Evolutionary conservation across 2,888 invertebrate species (phyloP).

Genomic region (Epinotia bilunana): DNA sequence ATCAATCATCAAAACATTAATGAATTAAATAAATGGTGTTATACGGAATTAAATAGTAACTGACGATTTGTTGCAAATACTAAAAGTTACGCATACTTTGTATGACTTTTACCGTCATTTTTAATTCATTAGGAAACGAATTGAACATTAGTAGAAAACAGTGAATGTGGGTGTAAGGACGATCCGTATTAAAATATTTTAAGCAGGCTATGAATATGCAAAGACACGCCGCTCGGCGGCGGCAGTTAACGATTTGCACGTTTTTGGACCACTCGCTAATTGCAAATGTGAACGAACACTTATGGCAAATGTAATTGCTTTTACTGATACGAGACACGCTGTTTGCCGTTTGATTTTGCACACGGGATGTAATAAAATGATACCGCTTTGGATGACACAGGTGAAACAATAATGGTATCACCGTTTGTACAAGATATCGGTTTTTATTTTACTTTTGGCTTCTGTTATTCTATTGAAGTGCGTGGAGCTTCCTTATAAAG

Average conservation of each 20-base stretch:
- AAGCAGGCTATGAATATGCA: conserved; percentile 84
- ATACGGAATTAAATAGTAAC: background rate
- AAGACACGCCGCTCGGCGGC: conserved; percentile 78
- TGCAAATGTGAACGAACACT: conserved; percentile 83
- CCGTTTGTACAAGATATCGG: conserved; percentile 10
- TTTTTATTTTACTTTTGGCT: conserved; percentile 20
- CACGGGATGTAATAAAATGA: conserved; percentile 44
- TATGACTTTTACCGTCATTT: conserved; percentile 49
- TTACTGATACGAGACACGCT: conserved; percentile 73
- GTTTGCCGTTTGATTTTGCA: conserved; percentile 68
- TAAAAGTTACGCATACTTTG: background rate
- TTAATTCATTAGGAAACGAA: conserved; percentile 68
- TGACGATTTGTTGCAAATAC: background rate
- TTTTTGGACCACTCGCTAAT: conserved; percentile 83
- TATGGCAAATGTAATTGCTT: conserved; percentile 82
- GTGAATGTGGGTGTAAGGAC: conserved; percentile 69
- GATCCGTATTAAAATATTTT: conserved; percentile 83
- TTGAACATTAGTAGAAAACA: conserved; percentile 78
- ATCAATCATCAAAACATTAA: background rate
- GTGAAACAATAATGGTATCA: conserved; percentile 38
- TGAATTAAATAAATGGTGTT: background rate
- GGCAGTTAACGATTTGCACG: conserved; percentile 83
- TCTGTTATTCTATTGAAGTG: conserved; percentile 20
- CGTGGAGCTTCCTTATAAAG: conserved; percentile 20
- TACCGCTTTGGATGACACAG: conserved; percentile 39